These are phyloP conservation scores for Tadarida brasiliensis DNA, from an alignment of 2,797 vertebrate species.

Conservation along the genomic window DNA sequence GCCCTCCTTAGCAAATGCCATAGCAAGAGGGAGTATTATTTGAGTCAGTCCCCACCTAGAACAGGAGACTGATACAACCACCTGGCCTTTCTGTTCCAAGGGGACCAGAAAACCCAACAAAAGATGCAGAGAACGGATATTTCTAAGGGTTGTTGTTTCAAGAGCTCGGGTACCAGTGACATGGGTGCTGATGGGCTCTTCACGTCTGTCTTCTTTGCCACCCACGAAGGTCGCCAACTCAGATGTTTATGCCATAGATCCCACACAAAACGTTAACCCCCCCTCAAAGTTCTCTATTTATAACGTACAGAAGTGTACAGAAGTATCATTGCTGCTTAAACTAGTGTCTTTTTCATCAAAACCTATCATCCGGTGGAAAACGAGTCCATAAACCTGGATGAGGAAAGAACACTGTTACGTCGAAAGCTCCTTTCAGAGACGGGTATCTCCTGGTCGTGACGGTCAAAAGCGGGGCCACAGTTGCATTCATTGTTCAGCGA, in stretches of 20 bases:
- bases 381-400: not conserved
- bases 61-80: not conserved
- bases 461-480: constrained; percentile 97
- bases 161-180: not conserved
- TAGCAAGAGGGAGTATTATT: not conserved
- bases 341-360: not conserved
- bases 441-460: constrained; percentile 52
- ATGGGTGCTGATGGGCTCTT: fast-evolving
- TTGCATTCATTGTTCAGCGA: constrained; percentile 99
- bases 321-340: not conserved
- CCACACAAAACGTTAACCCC: not conserved
- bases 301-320: not conserved
- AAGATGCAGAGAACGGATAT: not conserved
- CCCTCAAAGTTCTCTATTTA: not conserved
- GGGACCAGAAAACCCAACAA: not conserved
- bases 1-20: not conserved
- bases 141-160: not conserved
- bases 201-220: not conserved
- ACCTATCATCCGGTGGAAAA: fast-evolving
- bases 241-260: too few relatives aligned
- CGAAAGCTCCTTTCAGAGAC: constrained; percentile 44
- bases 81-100: not conserved
- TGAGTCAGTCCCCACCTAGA: not conserved
- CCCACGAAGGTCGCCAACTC: too few relatives aligned
- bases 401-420: not conserved